Percentiles rank a stretch among this genome's conserved stretches.
phyloP scores from a whole-genome alignment of 2,113 vertebrate species.

The Corythornis cristatus region DNA sequence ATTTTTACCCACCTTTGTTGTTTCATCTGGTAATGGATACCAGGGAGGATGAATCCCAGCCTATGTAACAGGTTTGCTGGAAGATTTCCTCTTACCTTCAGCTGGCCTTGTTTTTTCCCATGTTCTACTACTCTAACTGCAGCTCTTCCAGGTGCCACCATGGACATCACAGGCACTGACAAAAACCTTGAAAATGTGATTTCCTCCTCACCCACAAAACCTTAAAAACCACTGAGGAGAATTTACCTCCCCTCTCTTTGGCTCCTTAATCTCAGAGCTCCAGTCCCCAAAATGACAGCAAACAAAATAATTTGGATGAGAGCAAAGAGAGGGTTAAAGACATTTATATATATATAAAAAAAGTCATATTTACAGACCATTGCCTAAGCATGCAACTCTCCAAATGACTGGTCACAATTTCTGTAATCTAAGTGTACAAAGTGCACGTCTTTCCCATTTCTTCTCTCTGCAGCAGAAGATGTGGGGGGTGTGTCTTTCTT shows the following conservation, averaged over 20 bases:
- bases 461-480: conserved; percentile 35
- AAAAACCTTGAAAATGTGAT: neutral
- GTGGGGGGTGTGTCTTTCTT: neutral
- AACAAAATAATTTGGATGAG: conserved; percentile 16
- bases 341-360: conserved; percentile 64
- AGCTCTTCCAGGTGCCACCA: neutral
- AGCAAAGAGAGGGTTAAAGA: conserved; percentile 52
- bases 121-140: neutral
- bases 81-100: neutral
- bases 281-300: neutral
- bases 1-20: neutral
- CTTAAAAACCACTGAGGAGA: neutral
- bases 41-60: neutral
- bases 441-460: conserved; percentile 61
- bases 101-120: neutral
- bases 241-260: neutral
- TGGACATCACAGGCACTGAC: neutral
- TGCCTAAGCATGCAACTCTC: conserved; percentile 52
- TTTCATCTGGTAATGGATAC: neutral
- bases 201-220: neutral
- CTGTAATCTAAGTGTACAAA: conserved; percentile 54
- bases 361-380: conserved; percentile 62
- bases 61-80: neutral
- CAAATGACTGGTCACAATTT: conserved; percentile 29
- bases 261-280: neutral